These are phyloP conservation scores for Tachina grossa DNA, from an alignment of 2,888 invertebrate species.

Conservation along the genomic window DNA sequence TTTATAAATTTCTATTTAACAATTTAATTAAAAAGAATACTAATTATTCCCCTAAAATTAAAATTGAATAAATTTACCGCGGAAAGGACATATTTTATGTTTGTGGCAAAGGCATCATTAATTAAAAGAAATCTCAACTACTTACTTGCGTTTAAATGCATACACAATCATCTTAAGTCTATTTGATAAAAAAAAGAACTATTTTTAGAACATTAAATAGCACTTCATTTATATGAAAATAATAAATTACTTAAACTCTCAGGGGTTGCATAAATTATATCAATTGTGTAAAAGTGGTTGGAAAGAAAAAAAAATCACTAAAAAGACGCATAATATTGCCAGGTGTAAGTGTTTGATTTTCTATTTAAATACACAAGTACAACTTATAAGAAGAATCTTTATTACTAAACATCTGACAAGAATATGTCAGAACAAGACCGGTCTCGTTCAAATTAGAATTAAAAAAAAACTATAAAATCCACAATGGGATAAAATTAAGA, in stretches of 20 bases:
- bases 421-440: slow-evolving; percentile 16
- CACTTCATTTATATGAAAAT: neutral
- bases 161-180: neutral
- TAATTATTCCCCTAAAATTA: neutral
- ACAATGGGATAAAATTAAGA: slow-evolving; percentile 38
- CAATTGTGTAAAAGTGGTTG: slow-evolving; percentile 74
- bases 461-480: slow-evolving; percentile 22
- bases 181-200: slow-evolving; percentile 9
- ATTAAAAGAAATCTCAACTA: slow-evolving; percentile 8
- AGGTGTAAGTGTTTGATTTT: slow-evolving; percentile 43
- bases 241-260: slow-evolving; percentile 75
- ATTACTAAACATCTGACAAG: slow-evolving; percentile 2
- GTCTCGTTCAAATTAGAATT: slow-evolving; percentile 24
- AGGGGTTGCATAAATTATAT: slow-evolving; percentile 80
- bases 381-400: slow-evolving; percentile 29
- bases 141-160: neutral
- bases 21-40: neutral
- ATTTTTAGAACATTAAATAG: neutral
- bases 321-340: slow-evolving; percentile 58
- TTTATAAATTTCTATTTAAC: too few relatives aligned
- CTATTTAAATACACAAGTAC: neutral
- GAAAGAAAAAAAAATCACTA: slow-evolving; percentile 34
- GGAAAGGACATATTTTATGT: neutral
- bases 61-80: neutral
- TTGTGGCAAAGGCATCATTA: neutral